Conservation (phyloP, 2,888 invertebrate genomes). For the Caenorhabditis macrosperma region DNA sequence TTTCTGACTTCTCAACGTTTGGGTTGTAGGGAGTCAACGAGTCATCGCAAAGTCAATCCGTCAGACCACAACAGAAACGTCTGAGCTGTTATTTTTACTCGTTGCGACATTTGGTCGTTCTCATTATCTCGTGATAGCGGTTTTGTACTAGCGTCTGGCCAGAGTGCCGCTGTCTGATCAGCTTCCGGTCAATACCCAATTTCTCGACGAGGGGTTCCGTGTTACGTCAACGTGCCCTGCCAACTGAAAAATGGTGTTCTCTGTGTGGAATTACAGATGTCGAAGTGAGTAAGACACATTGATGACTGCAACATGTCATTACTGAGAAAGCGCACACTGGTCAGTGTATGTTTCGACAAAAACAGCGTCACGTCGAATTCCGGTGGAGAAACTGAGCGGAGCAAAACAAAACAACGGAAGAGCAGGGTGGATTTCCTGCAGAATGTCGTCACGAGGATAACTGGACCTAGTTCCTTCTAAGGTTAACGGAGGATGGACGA, state of each 20-base stretch:
- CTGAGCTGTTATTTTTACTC: conserved; percentile 7
- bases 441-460: conserved; percentile 15
- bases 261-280: conserved; percentile 1
- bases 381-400: conserved; percentile 3
- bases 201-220: neutral
- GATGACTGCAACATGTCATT: conserved; percentile 51
- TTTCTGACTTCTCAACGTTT: neutral
- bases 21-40: neutral
- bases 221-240: conserved; percentile 11
- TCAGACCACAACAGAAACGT: neutral
- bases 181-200: conserved; percentile 20
- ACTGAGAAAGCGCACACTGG: conserved; percentile 5
- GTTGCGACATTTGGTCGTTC: neutral
- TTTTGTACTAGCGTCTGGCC: conserved; percentile 36
- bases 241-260: neutral
- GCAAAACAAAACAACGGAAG: conserved; percentile 30
- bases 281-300: conserved; percentile 17
- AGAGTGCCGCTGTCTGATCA: conserved; percentile 18
- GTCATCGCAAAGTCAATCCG: neutral
- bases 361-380: conserved; percentile 24
- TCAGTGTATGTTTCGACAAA: conserved; percentile 25
- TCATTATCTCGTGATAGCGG: neutral
- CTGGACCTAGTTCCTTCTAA: neutral
- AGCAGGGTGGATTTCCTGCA: conserved; percentile 40
- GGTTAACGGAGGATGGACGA: neutral